phyloP scores from a whole-genome alignment of 2,113 vertebrate species.

The Gymnogyps californianus region DNA sequence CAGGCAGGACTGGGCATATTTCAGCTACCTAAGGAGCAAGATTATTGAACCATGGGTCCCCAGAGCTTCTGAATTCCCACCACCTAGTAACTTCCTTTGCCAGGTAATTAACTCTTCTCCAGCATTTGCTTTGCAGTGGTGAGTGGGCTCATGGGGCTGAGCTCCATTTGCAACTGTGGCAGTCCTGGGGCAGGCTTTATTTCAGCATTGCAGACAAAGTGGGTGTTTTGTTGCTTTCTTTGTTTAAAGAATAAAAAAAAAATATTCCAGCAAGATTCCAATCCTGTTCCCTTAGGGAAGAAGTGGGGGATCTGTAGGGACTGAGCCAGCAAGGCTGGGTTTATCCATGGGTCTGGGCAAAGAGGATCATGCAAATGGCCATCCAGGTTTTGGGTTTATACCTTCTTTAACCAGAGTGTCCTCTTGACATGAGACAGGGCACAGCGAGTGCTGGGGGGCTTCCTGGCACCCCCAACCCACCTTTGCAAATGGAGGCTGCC shows the following conservation, averaged over 20 bases:
- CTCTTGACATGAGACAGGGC: rapidly evolving
- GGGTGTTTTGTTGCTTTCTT: background rate
- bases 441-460: rapidly evolving
- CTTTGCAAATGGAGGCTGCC: background rate
- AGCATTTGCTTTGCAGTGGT: background rate
- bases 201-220: background rate
- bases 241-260: background rate
- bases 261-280: background rate
- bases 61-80: background rate
- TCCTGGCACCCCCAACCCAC: background rate
- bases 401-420: background rate
- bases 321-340: background rate
- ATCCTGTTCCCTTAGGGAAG: background rate
- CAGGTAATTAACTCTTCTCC: background rate
- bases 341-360: background rate
- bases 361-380: background rate
- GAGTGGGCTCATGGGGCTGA: background rate
- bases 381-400: background rate
- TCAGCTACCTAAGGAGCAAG: background rate
- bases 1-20: background rate
- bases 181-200: background rate
- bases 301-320: background rate
- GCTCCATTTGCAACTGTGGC: background rate
- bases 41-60: background rate
- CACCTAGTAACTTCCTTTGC: background rate